These are phyloP conservation scores for Mythimna impura DNA, from an alignment of 2,888 invertebrate species.

Conservation along the genomic window DNA sequence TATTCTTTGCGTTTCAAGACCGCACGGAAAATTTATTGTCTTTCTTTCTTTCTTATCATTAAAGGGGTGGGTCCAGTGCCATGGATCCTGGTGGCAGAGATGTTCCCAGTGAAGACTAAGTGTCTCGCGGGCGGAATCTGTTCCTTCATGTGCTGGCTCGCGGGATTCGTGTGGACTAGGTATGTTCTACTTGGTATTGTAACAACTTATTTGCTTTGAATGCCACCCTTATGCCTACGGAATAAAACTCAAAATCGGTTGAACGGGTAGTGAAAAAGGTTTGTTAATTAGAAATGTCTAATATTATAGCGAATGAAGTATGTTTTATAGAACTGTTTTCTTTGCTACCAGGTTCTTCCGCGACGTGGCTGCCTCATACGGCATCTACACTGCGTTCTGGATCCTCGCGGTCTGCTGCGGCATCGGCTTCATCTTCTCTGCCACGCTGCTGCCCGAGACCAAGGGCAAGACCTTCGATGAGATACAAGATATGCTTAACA, in stretches of 20 bases:
- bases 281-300: too few species aligned
- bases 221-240: too few species aligned
- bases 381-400: conserved; percentile 92
- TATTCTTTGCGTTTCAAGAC: too few species aligned
- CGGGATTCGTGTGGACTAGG: conserved; percentile 94
- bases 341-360: conserved; percentile 88
- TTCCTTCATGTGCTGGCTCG: conserved; percentile 94
- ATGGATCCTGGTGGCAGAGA: conserved; percentile 95
- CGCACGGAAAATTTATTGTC: too few species aligned
- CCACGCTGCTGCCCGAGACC: conserved; percentile 92
- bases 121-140: conserved; percentile 93
- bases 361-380: conserved; percentile 86
- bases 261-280: too few species aligned
- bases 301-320: too few species aligned
- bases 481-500: conserved; percentile 92
- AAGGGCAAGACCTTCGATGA: conserved; percentile 93
- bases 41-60: not conserved
- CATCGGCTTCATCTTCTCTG: conserved; percentile 91
- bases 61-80: conserved; percentile 93
- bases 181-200: conserved; percentile 65
- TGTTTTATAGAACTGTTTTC: not conserved
- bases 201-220: too few species aligned
- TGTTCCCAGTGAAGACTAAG: conserved; percentile 95
- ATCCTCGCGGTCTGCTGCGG: conserved; percentile 91
- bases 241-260: too few species aligned